Percentiles rank a stretch among this genome's conserved stretches.
Conservation (phyloP, 2,797 vertebrate species). For the Glyptemys insculpta region DNA sequence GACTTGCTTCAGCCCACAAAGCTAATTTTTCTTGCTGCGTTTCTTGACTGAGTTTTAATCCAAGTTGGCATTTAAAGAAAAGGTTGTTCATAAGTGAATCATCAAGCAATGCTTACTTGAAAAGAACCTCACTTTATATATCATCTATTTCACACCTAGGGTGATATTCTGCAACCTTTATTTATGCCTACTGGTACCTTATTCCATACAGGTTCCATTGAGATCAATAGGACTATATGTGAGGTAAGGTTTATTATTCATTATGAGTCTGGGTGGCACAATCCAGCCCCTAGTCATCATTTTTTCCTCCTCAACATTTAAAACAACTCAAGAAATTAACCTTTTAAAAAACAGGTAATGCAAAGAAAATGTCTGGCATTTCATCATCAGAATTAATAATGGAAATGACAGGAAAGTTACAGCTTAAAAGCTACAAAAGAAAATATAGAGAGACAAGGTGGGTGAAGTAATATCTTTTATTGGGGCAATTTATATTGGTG, state of each 20-base stretch:
- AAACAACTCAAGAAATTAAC: not conserved
- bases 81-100: constrained; percentile 38
- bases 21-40: constrained; percentile 13
- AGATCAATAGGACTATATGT: not conserved
- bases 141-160: not conserved
- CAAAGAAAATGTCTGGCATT: not conserved
- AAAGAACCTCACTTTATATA: not conserved
- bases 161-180: not conserved
- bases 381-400: not conserved
- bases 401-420: not conserved
- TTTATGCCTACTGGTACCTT: not conserved
- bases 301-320: not conserved
- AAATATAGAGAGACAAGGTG: no score
- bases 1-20: constrained; percentile 29
- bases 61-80: constrained; percentile 34
- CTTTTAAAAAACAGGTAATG: not conserved
- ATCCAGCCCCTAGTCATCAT: not conserved
- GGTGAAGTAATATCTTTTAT: not conserved
- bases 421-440: not conserved
- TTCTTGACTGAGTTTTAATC: constrained; percentile 31
- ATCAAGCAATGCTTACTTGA: constrained; percentile 3
- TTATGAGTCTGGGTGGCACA: not conserved
- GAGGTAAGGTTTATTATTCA: not conserved
- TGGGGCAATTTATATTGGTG: not conserved
- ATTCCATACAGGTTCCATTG: not conserved